Conservation (phyloP, 2,797 vertebrate species). For the Anolis apletophallus region DNA sequence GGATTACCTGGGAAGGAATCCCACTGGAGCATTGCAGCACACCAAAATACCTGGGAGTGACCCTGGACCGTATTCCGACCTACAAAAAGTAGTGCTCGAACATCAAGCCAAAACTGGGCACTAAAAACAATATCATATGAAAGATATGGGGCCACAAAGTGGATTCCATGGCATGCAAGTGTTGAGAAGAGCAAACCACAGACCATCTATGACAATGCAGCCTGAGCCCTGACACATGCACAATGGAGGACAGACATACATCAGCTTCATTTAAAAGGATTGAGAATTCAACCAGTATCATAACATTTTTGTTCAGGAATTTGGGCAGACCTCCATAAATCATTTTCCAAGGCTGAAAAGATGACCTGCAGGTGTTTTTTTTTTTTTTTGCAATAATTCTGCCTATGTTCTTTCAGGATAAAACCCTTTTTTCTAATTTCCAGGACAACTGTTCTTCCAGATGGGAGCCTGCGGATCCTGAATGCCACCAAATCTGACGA, state of each 20-base stretch:
- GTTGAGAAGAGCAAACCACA: too few relatives aligned
- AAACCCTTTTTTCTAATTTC: conserved; percentile 71
- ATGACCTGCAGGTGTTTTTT: conserved; percentile 8
- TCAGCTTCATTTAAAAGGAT: conserved; percentile 48
- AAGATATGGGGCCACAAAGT: too few relatives aligned
- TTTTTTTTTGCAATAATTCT: conserved; percentile 20
- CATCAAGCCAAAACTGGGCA: too few relatives aligned
- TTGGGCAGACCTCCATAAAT: conserved; percentile 39
- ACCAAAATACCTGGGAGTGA: too few relatives aligned
- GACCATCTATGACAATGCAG: too few relatives aligned
- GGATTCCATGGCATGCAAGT: too few relatives aligned
- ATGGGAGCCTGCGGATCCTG: conserved; percentile 90
- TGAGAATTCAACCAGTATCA: conserved; percentile 43
- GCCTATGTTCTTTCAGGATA: conserved; percentile 35
- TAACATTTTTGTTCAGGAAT: conserved; percentile 27
- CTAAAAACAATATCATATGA: too few relatives aligned
- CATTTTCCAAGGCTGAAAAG: conserved; percentile 50
- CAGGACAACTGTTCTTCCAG: conserved; percentile 91
- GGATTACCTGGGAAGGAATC: too few relatives aligned
- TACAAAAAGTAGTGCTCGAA: too few relatives aligned
- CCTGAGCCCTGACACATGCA: too few relatives aligned
- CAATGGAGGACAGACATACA: conserved; percentile 31
- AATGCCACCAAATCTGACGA: conserved; percentile 93
- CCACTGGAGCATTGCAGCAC: too few relatives aligned
- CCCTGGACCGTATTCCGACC: too few relatives aligned